phyloP scores from a whole-genome alignment of 92 coral and sea anemone genomes.

The Hydrozoanthus gracilis region DNA sequence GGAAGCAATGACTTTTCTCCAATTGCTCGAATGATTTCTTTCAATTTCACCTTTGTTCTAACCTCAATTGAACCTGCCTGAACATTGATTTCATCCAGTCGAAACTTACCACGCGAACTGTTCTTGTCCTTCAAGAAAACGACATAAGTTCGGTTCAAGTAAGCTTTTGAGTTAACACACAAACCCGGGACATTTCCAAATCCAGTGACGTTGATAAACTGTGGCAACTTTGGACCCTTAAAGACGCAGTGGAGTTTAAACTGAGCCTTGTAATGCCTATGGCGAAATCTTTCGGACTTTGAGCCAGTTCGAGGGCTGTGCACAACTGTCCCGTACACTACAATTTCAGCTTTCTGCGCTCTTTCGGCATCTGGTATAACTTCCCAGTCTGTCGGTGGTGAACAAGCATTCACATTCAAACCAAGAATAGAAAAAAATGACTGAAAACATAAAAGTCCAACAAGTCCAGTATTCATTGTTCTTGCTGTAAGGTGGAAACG shows the following conservation, averaged over 20 bases:
- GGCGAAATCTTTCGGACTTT: conserved; percentile 50
- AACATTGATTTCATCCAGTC: conserved; percentile 68
- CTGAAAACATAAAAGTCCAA: not conserved
- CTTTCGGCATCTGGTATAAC: conserved; percentile 64
- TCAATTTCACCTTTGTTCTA: conserved; percentile 63
- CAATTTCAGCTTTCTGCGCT: conserved; percentile 79
- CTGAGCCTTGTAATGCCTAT: conserved; percentile 71
- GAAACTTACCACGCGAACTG: conserved; percentile 55
- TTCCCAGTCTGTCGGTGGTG: conserved; percentile 81
- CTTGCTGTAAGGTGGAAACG: not conserved
- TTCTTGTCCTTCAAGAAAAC: conserved; percentile 40
- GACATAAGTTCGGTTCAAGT: conserved; percentile 81
- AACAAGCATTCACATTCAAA: conserved; percentile 60
- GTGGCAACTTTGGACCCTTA: conserved; percentile 79
- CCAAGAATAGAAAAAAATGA: conserved; percentile 6
- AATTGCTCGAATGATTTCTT: conserved; percentile 60
- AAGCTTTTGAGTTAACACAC: conserved; percentile 81
- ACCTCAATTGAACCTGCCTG: conserved; percentile 72
- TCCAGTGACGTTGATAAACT: conserved; percentile 75
- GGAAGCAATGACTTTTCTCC: conserved; percentile 74
- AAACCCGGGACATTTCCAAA: conserved; percentile 77
- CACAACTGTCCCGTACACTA: conserved; percentile 84
- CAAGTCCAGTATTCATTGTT: conserved; percentile 25
- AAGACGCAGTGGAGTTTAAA: conserved; percentile 82
- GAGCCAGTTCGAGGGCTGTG: conserved; percentile 65